Base-by-base conservation (phyloP, 2,797 vertebrate species). In the Rhyacichthys aspro region DNA sequence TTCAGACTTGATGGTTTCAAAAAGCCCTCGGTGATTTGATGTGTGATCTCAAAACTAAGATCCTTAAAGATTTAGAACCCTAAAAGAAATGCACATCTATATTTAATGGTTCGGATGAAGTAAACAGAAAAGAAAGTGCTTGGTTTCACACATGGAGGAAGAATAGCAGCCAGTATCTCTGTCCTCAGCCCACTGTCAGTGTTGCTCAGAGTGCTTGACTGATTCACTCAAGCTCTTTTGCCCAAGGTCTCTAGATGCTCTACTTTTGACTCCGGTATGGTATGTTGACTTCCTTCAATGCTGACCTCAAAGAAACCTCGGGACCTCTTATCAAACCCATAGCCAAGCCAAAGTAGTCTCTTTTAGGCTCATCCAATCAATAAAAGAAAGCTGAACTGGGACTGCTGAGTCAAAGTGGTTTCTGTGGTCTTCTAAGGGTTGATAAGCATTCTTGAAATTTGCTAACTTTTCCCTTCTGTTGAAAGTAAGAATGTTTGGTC, bases 151-250 rank as follows among this genome's bases (percentile, higher is more conserved):
- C n/a, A 48, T 9, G 5, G 38, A 49, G 28, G 16, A 57, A 49
- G 9, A 18, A 46, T 46, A 55, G 60, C 60, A 67, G 57, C 37
- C 56, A 58, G n/a, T 59, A 4, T n/a, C 18, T 28, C 23, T 34
- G 65, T 55, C 44, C 55, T 59, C 59, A 7, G 42, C 1, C 69
- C 73, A 3, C 72, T 78, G 76, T 72, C 79, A 78, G 70, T 0
- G 46, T 59, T 1, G 55, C 68, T 85, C 70, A 67, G 34, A 6
- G 11, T 69, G 79, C 79, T 60, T 63, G 34, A 76, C 82, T 76
- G 75, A 52, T 43, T 82, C 72, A 17, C 63, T 55, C 62, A 14
- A 49, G 68, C 74, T 63, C 61, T 69, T 28, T 64, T 5, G 79
- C 79, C 78, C 55, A 67, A 38, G 71, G 69, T 67, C 12, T 39